phyloP scores from a whole-genome alignment of 1,140 invertebrate genomes.

The Caenorhabditis inopinata region DNA sequence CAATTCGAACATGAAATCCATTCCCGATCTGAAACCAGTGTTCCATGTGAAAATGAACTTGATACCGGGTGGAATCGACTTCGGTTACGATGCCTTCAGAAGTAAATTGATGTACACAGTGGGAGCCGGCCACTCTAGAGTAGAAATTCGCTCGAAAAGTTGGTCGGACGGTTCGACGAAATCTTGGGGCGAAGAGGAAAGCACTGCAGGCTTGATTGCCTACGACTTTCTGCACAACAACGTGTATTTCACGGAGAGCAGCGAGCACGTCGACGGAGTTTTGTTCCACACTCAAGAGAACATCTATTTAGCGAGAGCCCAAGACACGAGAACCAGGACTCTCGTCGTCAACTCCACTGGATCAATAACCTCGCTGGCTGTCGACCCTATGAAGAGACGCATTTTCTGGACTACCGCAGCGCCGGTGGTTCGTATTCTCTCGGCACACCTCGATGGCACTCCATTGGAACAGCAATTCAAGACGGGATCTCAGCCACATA shows the following conservation, averaged over 20 bases:
- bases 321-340: background rate
- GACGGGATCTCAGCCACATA: conserved; percentile 7
- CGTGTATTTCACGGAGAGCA: background rate
- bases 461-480: conserved; percentile 56
- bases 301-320: background rate
- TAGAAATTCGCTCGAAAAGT: background rate
- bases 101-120: background rate
- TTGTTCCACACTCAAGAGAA: background rate
- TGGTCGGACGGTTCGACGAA: background rate
- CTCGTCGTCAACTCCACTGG: background rate
- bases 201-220: background rate
- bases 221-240: background rate
- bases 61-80: background rate
- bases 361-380: conserved; percentile 5
- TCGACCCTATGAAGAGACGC: conserved; percentile 70
- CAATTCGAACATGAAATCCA: background rate
- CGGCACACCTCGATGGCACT: conserved; percentile 71
- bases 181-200: background rate
- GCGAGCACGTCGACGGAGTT: background rate
- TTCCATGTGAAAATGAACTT: background rate
- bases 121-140: background rate
- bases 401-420: conserved; percentile 74
- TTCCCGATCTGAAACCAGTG: background rate
- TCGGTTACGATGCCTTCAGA: background rate
- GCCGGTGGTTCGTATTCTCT: conserved; percentile 69